Evolutionary conservation across 1,140 invertebrate species (phyloP), one percentile per base, ranked within the genome.

Genomic region (Cherax destructor): DNA sequence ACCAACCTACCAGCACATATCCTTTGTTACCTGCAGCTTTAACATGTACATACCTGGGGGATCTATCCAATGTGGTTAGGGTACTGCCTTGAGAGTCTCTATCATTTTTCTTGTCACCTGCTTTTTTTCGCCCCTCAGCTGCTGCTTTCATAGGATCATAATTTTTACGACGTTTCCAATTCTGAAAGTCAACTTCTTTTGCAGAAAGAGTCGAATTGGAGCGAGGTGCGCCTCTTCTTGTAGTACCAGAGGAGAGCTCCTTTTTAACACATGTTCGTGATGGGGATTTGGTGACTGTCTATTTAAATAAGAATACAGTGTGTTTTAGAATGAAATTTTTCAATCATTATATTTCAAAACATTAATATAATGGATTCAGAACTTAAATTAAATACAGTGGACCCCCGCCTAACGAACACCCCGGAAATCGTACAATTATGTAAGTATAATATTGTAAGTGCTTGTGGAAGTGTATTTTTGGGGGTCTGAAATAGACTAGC

Each of bases 101-200:
- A 49, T 83, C 83, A n/a, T 50, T 30, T 41, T 87, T 91, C 78
- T 91, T 88, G 21, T 92, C 92, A 13, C 49, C 65, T 41, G 92
- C 91, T 59, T 96, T 96, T 69, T 95, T 95, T 92, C 96, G 97
- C 50, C 96, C 97, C 93, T 97, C 96, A 11, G 97, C 97, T 4
- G 97, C 97, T 18, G 95, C 95, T 93, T 97, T 98, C 95, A 98
- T 96, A 4, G 98, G 98, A 95, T 98, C 97, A 94, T 98, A 99
- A 93, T 96, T 98, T 93, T 98, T 98, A 89, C 98, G 95, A 88
- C 98, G 95, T 94, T 98, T 98, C 98, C 98, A 98, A 95, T 98
- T 98, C 94, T 97, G 97, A 95, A 98, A 96, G 94, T 98, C 98
- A 76, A 97, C 96, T 94, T 97, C 97, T 93, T 96, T 96, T 16